These are phyloP conservation scores for Melitaea athalia DNA, from an alignment of 2,888 invertebrate genomes.

Conservation along the genomic window DNA sequence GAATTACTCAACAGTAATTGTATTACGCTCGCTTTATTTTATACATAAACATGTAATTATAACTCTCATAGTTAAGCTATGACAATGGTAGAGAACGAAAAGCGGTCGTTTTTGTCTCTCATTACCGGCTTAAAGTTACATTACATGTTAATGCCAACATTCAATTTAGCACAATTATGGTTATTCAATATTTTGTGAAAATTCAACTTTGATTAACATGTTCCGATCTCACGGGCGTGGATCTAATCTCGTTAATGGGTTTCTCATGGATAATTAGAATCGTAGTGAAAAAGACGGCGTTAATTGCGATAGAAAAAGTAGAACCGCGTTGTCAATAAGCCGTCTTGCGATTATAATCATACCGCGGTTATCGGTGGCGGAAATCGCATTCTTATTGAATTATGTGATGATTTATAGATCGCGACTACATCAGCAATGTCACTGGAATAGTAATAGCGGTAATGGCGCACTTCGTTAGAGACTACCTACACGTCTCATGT, in stretches of 20 bases:
- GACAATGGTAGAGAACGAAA: constrained; percentile 76
- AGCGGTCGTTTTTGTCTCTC: constrained; percentile 68
- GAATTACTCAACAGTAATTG: constrained; percentile 75
- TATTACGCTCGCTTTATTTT: constrained; percentile 72
- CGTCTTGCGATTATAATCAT: constrained; percentile 27
- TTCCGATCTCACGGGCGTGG: constrained; percentile 45
- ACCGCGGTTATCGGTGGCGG: constrained; percentile 23
- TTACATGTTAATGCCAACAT: constrained; percentile 61
- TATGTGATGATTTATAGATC: constrained; percentile 31
- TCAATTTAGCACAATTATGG: constrained; percentile 60
- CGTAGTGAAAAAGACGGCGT: constrained; percentile 60
- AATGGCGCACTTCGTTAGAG: constrained; percentile 17
- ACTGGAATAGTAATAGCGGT: constrained; percentile 26
- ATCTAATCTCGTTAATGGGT: constrained; percentile 50
- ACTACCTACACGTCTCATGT: neutral
- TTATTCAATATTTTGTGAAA: constrained; percentile 73
- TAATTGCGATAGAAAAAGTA: constrained; percentile 49
- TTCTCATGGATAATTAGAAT: constrained; percentile 67
- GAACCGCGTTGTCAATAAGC: constrained; percentile 42
- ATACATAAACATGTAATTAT: constrained; percentile 72
- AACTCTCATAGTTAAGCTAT: constrained; percentile 67
- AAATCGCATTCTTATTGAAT: constrained; percentile 32
- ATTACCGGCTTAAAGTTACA: constrained; percentile 62
- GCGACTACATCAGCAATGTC: constrained; percentile 24
- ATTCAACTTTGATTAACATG: constrained; percentile 50